Percentiles rank a stretch among this genome's conserved stretches.
phyloP scores from a whole-genome alignment of 2,797 vertebrate genomes.

The Bovichtus variegatus region DNA sequence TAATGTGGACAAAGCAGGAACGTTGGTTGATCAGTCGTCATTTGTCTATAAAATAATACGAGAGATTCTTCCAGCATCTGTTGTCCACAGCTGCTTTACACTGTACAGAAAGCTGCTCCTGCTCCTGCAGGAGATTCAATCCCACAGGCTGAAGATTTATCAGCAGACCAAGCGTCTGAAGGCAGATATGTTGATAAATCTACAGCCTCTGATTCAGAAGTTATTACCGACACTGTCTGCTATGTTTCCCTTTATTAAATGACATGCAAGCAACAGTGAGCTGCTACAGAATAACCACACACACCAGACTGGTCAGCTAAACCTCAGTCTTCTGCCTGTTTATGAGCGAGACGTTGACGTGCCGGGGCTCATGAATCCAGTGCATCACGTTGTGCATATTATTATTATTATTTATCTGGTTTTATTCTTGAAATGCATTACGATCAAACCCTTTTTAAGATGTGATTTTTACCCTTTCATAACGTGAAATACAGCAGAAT shows the following conservation, averaged over 20 bases:
- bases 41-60: background rate
- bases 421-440: background rate
- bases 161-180: background rate
- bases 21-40: background rate
- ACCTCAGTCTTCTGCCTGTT: background rate
- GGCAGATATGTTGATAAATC: background rate
- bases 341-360: background rate
- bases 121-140: too few relatives aligned
- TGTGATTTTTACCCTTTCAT: too few relatives aligned
- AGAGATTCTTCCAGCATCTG: conserved; percentile 5
- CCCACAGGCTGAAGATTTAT: too few relatives aligned
- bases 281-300: background rate
- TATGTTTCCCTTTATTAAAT: conserved; percentile 2
- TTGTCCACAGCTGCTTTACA: background rate
- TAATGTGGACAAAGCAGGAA: background rate
- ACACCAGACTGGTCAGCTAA: background rate
- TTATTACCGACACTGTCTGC: too few relatives aligned
- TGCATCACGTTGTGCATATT: too few relatives aligned
- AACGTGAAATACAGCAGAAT: background rate
- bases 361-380: background rate
- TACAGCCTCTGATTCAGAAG: background rate
- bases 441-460: background rate
- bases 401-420: too few relatives aligned
- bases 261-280: background rate
- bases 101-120: background rate